Evolutionary conservation across 2,797 vertebrate genomes (phyloP).

Genomic region (Threskiornis aethiopicus): DNA sequence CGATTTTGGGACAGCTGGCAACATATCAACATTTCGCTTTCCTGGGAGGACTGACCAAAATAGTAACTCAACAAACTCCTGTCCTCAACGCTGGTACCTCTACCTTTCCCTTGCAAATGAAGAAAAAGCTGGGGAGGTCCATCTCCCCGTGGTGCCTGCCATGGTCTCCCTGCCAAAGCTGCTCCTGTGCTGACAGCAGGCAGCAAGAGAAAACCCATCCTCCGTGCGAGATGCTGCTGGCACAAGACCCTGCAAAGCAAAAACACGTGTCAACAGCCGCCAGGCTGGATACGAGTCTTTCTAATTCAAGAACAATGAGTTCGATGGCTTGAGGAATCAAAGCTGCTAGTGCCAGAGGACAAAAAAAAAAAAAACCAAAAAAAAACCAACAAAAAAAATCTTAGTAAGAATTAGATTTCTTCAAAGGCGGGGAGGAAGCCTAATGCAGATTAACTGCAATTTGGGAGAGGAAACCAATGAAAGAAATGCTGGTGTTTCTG

Average conservation of each 20-base stretch:
- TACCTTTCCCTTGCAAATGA: neutral
- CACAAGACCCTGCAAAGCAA: neutral
- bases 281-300: neutral
- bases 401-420: neutral
- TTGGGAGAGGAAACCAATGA: neutral
- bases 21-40: neutral
- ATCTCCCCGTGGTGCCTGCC: fast-evolving
- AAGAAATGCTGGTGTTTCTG: neutral
- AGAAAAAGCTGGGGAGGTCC: neutral
- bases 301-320: neutral
- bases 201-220: neutral
- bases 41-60: neutral
- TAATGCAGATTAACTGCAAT: neutral
- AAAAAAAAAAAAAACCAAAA: neutral
- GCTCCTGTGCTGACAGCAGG: neutral
- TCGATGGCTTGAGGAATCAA: neutral
- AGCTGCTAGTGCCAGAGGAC: neutral
- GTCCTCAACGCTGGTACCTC: fast-evolving
- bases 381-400: neutral
- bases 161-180: neutral
- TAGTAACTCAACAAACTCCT: neutral
- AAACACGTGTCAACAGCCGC: neutral
- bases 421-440: neutral
- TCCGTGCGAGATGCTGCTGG: neutral
- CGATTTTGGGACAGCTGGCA: neutral